These are phyloP conservation scores for Pygoscelis adeliae DNA, from an alignment of 2,113 vertebrate genomes.

Conservation along the genomic window DNA sequence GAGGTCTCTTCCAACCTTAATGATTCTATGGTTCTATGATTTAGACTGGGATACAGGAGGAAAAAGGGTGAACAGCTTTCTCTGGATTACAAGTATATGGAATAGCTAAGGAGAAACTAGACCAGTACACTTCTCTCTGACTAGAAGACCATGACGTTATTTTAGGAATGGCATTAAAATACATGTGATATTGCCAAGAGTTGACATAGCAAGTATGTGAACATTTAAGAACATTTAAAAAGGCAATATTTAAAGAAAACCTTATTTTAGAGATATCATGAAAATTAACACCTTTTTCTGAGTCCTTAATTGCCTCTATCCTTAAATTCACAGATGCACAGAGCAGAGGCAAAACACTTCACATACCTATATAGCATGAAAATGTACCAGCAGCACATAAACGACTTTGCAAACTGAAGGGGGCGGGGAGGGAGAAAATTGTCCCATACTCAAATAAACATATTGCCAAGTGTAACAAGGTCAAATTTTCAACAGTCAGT, in stretches of 20 bases:
- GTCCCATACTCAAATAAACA: neutral
- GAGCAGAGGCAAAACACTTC: neutral
- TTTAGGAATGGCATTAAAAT: neutral
- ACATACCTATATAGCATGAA: neutral
- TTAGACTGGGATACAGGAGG: neutral
- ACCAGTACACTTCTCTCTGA: neutral
- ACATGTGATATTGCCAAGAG: neutral
- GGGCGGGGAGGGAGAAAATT: neutral
- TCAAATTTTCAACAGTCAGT: neutral
- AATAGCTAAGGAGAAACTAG: neutral
- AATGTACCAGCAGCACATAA: neutral
- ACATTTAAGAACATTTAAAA: neutral
- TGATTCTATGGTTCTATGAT: too few species aligned
- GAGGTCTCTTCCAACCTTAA: too few species aligned
- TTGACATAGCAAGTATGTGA: neutral
- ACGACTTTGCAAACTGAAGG: neutral
- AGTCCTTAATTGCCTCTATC: neutral
- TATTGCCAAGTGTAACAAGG: neutral
- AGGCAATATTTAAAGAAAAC: neutral
- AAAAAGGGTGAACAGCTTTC: neutral
- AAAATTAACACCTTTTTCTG: neutral
- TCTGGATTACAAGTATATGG: neutral
- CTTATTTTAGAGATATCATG: neutral
- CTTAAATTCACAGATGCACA: neutral
- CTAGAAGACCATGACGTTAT: neutral